These are phyloP conservation scores for Sanderia malayensis DNA, from an alignment of 30 jellyfish, hydroid and myxozoan species.

Conservation along the genomic window DNA sequence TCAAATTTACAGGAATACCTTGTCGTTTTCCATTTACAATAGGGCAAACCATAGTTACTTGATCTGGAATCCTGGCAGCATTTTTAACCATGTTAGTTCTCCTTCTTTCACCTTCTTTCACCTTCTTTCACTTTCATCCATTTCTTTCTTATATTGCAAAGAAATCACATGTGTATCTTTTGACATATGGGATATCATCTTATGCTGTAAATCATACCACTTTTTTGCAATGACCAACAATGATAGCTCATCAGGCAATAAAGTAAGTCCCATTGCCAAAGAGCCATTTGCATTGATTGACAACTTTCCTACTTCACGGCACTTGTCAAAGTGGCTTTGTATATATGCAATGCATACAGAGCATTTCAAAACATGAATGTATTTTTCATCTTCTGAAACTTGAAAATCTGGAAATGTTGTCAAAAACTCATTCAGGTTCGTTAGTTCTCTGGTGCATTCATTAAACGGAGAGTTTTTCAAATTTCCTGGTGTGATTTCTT, in stretches of 20 bases:
- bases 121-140: too few species aligned
- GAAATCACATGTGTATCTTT: too few species aligned
- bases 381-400: background rate
- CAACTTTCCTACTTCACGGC: background rate
- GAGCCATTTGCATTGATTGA: background rate
- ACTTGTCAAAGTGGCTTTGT: background rate
- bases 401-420: background rate
- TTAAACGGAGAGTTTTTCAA: too few species aligned
- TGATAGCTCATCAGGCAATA: background rate
- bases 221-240: background rate
- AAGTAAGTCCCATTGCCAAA: background rate
- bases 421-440: background rate
- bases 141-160: too few species aligned
- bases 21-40: too few species aligned
- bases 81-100: too few species aligned
- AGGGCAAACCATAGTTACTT: too few species aligned
- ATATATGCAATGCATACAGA: background rate
- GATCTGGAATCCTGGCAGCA: too few species aligned
- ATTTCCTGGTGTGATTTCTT: too few species aligned
- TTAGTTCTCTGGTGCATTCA: background rate
- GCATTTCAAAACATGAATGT: background rate
- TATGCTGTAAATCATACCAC: conserved; percentile 5
- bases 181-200: conserved; percentile 4
- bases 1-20: too few species aligned
- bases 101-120: too few species aligned